Conservation (phyloP, 2,113 vertebrate genomes). For the Sebastes fasciatus region DNA sequence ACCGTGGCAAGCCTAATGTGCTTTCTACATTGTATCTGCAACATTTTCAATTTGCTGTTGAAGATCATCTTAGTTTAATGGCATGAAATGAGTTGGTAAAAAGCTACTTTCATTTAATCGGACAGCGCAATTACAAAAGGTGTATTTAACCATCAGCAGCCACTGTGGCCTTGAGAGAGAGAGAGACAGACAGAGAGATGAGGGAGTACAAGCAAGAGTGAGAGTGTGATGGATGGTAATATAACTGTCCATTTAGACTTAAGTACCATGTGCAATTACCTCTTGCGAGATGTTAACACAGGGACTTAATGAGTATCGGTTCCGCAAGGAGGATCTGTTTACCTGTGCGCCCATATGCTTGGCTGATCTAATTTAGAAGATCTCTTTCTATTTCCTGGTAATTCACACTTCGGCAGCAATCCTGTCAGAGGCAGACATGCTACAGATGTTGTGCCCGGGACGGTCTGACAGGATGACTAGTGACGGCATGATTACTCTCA, state of each 20-base stretch:
- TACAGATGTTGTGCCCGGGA: slow-evolving; percentile 77
- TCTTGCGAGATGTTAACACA: slow-evolving; percentile 68
- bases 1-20: too few relatives aligned
- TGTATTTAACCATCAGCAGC: slow-evolving; percentile 16
- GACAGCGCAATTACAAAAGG: slow-evolving; percentile 19
- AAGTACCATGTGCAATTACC: slow-evolving; percentile 71
- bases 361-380: slow-evolving; percentile 70
- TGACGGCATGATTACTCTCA: slow-evolving; percentile 79
- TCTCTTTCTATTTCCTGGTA: slow-evolving; percentile 61
- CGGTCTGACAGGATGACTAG: slow-evolving; percentile 75
- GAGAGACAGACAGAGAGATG: slow-evolving; percentile 2
- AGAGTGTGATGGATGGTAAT: slow-evolving; percentile 60
- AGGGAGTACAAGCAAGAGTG: background rate
- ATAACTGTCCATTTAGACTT: slow-evolving; percentile 69
- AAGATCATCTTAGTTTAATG: background rate
- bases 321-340: slow-evolving; percentile 70
- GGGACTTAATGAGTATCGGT: slow-evolving; percentile 72
- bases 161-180: background rate
- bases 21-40: background rate
- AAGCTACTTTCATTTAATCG: slow-evolving; percentile 18
- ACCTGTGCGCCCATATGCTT: slow-evolving; percentile 69
- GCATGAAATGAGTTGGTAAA: slow-evolving; percentile 14
- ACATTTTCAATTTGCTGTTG: background rate
- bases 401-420: slow-evolving; percentile 67
- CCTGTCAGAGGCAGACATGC: slow-evolving; percentile 73